Percentiles rank a stretch among this genome's conserved stretches.
phyloP scores from a whole-genome alignment of 2,888 invertebrate genomes.

The Drosophila mulleri region DNA sequence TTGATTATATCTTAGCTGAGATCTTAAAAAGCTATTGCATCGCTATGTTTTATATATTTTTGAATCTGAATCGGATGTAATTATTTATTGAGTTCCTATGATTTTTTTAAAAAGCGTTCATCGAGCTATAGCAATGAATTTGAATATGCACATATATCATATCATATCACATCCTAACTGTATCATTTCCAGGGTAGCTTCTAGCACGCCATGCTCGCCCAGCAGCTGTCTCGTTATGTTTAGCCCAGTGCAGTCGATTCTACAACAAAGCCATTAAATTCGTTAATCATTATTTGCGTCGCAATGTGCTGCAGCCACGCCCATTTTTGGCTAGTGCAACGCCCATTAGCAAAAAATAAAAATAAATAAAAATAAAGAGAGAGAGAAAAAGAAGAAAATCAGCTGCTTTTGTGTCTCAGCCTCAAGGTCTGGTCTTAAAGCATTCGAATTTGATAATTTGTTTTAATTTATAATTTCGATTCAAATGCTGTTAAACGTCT shows the following conservation, averaged over 20 bases:
- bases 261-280: constrained; percentile 79
- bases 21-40: too few relatives aligned
- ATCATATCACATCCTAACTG: not conserved
- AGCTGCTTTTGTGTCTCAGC: constrained; percentile 59
- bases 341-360: constrained; percentile 48
- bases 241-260: constrained; percentile 61
- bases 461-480: constrained; percentile 45
- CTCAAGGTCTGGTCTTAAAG: constrained; percentile 36
- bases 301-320: constrained; percentile 64
- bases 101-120: too few relatives aligned
- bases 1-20: too few relatives aligned
- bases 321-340: constrained; percentile 28
- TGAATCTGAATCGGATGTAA: too few relatives aligned
- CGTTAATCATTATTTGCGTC: constrained; percentile 74
- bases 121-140: too few relatives aligned
- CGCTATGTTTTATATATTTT: too few relatives aligned
- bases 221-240: constrained; percentile 8
- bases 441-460: constrained; percentile 27
- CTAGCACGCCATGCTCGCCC: not conserved
- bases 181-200: constrained; percentile 2
- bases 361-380: too few relatives aligned
- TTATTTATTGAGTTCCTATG: too few relatives aligned
- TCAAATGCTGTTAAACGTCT: constrained; percentile 33
- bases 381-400: constrained; percentile 34
- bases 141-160: too few relatives aligned